Base-by-base conservation (phyloP, 2,113 vertebrate species). In the Falco punctatus region DNA sequence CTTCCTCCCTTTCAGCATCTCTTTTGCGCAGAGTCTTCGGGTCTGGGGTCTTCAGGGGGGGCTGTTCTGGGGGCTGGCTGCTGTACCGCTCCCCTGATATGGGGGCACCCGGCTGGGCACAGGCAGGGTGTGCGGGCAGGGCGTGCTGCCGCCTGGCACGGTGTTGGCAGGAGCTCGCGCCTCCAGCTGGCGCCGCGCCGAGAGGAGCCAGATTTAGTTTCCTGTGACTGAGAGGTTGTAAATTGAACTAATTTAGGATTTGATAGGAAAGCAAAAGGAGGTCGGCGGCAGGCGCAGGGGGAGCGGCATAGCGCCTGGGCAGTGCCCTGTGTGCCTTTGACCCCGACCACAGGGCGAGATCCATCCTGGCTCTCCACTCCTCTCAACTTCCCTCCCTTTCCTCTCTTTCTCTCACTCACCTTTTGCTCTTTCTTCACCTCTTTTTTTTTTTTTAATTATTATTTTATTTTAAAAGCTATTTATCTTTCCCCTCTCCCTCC, bases 161-260 rank as follows among this genome's bases (percentile, higher is more conserved):
- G 89, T 12, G 54, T 95, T 81, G 94, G 82, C 81, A 93, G 96
- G 89, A 95, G 86, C 96, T 35, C 11, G 13, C 35, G 77, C 81
- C 92, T 86, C 95, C 91, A 28, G 18, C 97, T 97, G 97, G 97
- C 97, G 89, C 78, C 5, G 65, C 95, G 97, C 97, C 97, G 88
- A 64, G 86, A 92, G 73, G 92, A 97, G 96, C 97, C 97, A 86
- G 96, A 98, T 98, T 98, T 98, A 97, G 97, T 97, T 97, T 95
- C 97, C 97, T 97, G 85, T 90, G 97, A 97, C 96, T 93, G 97
- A 95, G 97, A 97, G 97, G 94, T 97, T 97, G 97, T 97, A 98
- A 98, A 98, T 94, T 92, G 96, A 96, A 98, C 98, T 98, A 98
- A 98, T 98, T 98, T 98, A 59, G 97, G 97, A 98, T 97, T 90